Base-by-base conservation (phyloP, 2,888 invertebrate genomes). In the Buathra laborator region DNA sequence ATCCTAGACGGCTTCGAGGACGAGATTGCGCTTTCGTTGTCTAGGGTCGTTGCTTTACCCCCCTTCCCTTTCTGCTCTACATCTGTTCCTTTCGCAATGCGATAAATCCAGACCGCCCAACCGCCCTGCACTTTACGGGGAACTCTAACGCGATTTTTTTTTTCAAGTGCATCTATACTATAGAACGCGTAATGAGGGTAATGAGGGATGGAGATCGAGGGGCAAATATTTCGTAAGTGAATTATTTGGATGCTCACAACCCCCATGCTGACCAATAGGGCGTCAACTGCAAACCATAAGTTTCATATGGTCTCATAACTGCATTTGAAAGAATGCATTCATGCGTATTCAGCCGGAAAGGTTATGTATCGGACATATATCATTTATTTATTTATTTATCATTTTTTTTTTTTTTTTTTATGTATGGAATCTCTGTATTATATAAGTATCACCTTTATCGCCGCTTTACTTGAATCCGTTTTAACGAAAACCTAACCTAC, bases 21-120 rank as follows among this genome's bases (percentile, higher is more conserved):
- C 76, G 51, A 66, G 66, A 76, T 78, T 62, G 62, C 64, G 71
- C 64, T 71, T 70, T 51, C 59, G 81, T 85, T 85, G 84, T 85
- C 84, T 75, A 85, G 84, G 81, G 78, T 81, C 84, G 81, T 81
- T 84, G 84, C 48, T 84, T 72, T 71, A 19, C 19, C 62, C 37
- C 14, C 44, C 19, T 64, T 51, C 66, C 62, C 64, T 4, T 51
- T 9, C 32, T n/a, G 14, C 16, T 9, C 37, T n/a, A 32, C 62
- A 62, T 62, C 62, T 62, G 62, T 62, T 62, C 32, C 6, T 7
- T n/a, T 24, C 5, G 59, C 59, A 24, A 59, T 24, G 32, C n/a
- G 62, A 62, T n/a, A 32, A 24, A 62, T 62, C 12, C 62, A 32
- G n/a, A 24, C 5, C 29, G n/a, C 14, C 14, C 48, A 43, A 66